Evolutionary conservation across 2,797 vertebrate genomes (phyloP), one percentile per base, ranked within the genome.

Genomic region (Micromesistius poutassou): DNA sequence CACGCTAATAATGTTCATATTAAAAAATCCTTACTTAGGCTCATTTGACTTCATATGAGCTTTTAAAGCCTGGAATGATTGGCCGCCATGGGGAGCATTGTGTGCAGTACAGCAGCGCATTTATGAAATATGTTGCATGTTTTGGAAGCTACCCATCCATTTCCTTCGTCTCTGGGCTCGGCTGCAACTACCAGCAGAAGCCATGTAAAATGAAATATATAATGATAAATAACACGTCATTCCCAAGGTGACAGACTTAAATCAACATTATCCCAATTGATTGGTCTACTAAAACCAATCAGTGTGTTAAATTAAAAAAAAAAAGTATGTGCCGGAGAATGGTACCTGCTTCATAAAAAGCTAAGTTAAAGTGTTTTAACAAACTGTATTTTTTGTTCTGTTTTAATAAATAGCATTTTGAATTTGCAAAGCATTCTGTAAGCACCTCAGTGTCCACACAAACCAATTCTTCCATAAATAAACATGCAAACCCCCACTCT

Each of bases 1-100:
- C 96, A 95, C 94, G 96, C 95, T 97, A 96, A 96, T 96, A 95
- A 97, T 95, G 94, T 95, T 95, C 96, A 95, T 95, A 96, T 96
- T 94, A 96, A 94, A 68, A 96, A 81, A 96, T 93, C 92, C 94
- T 95, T 96, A 96, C 95, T 96, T 93, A 94, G 95, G 95, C 83
- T 84, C 84, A 82, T 89, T 89, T 90, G 85, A 89, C 85, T 88
- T 74, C 75, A 87, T 87, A 79, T 87, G 83, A 88, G 84, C 79
- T 89, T 89, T 90, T 87, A 81, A 79, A 82, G 81, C 36, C 25
- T n/a, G 40, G 75, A 87, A 82, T 50, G 81, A 88, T 79, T 81
- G 82, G 76, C 50, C 19, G 16, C 75, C 72, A 76, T 74, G 77
- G 80, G 19, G 8, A 75, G 0, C 13, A 72, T 38, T 33, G 42